These are phyloP conservation scores for Melanotaenia maccullochi DNA, from an alignment of 2,797 vertebrate species.

Conservation along the genomic window DNA sequence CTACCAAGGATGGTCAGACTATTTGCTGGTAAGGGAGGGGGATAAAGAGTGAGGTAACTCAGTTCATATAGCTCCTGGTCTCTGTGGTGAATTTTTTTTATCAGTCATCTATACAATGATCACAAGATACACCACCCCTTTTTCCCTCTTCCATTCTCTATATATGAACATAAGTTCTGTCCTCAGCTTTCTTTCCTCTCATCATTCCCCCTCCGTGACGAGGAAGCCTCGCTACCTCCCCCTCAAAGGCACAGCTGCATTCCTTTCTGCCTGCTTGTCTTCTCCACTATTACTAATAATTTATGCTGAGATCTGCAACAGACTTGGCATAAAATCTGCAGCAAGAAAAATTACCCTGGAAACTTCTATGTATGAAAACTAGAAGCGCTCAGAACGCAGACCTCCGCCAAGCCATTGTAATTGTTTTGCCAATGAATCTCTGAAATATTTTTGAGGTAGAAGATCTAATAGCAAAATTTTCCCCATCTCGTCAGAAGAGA, in stretches of 20 bases:
- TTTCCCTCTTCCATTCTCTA: conserved; percentile 5
- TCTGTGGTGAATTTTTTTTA: too few relatives aligned
- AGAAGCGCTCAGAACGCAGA: too few relatives aligned
- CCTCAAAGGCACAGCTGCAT: conserved; percentile 26
- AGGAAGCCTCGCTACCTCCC: conserved; percentile 37
- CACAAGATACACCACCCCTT: neutral
- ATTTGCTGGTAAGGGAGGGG: too few relatives aligned
- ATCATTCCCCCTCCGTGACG: conserved; percentile 54
- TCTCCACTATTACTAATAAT: conserved; percentile 2
- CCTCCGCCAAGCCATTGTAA: too few relatives aligned
- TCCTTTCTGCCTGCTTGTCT: conserved; percentile 28
- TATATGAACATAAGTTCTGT: neutral
- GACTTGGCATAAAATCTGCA: conserved; percentile 13
- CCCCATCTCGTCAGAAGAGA: too few relatives aligned
- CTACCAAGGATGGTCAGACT: too few relatives aligned
- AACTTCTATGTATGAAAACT: too few relatives aligned
- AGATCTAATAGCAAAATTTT: too few relatives aligned
- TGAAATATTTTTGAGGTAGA: too few relatives aligned
- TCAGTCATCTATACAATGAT: neutral
- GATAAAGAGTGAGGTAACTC: too few relatives aligned
- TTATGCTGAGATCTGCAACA: conserved; percentile 4
- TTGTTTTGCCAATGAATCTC: too few relatives aligned
- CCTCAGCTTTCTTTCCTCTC: conserved; percentile 45
- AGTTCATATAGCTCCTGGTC: too few relatives aligned
- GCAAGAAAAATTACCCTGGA: neutral